Conservation (phyloP, 2,113 vertebrate species). For the Fulica atra region DNA sequence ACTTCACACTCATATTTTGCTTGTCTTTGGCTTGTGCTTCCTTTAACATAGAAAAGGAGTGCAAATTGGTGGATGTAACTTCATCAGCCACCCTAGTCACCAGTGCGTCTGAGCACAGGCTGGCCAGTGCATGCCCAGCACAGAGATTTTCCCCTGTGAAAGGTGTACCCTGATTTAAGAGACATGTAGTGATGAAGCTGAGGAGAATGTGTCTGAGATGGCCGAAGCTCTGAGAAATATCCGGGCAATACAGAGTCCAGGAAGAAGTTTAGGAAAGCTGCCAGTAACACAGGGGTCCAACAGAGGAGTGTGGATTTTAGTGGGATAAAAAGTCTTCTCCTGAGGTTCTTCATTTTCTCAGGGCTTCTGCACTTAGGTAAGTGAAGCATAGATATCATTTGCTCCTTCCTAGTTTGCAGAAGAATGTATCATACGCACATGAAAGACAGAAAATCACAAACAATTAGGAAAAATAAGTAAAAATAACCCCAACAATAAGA, state of each 20-base stretch:
- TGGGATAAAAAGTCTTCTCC: not conserved
- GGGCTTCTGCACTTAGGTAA: not conserved
- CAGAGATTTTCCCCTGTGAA: not conserved
- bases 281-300: not conserved
- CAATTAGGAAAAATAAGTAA: not conserved
- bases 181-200: not conserved
- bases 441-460: not conserved
- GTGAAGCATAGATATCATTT: not conserved
- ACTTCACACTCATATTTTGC: not conserved
- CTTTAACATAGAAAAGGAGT: not conserved
- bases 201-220: not conserved
- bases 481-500: not conserved
- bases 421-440: not conserved
- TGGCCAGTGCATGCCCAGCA: not conserved
- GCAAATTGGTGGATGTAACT: not conserved
- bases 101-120: accelerated
- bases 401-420: not conserved
- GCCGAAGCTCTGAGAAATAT: not conserved
- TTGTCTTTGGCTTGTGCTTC: not conserved
- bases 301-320: not conserved
- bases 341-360: not conserved
- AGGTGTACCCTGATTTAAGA: not conserved
- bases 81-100: not conserved
- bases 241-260: not conserved
- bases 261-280: not conserved